phyloP scores from a whole-genome alignment of 2,113 vertebrate genomes.

The Pithys albifrons region DNA sequence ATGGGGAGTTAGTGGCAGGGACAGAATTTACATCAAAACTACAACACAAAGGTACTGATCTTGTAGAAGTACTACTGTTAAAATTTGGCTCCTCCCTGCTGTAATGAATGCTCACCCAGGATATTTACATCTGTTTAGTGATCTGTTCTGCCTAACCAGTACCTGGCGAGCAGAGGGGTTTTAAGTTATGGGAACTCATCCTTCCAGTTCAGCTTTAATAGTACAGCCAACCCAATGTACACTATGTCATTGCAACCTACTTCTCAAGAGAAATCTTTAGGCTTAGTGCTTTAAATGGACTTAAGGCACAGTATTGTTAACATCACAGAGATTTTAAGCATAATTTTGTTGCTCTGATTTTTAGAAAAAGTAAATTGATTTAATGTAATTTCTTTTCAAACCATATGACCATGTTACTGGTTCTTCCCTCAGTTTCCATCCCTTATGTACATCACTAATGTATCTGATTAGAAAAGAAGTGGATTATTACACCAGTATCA shows the following conservation, averaged over 20 bases:
- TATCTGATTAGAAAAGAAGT: background rate
- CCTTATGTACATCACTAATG: background rate
- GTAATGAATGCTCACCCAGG: background rate
- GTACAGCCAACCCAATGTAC: background rate
- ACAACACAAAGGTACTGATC: background rate
- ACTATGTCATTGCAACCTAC: background rate
- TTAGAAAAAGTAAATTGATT: background rate
- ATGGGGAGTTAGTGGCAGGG: too few species aligned
- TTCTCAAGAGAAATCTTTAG: background rate
- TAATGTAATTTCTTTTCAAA: background rate
- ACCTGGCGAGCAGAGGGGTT: background rate
- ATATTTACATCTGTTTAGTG: rapidly evolving
- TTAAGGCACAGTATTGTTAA: background rate
- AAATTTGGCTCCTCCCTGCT: background rate
- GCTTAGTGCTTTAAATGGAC: background rate
- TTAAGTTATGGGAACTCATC: background rate
- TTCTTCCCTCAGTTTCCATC: background rate
- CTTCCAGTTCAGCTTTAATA: background rate
- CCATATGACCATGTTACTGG: background rate
- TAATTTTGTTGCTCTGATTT: background rate
- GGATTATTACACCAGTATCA: background rate
- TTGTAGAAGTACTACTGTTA: background rate
- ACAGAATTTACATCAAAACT: too few species aligned
- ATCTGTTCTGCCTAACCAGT: background rate
- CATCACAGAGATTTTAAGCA: background rate